Base-by-base conservation (phyloP, 2,797 vertebrate genomes). In the Chaetodon trifasciatus region DNA sequence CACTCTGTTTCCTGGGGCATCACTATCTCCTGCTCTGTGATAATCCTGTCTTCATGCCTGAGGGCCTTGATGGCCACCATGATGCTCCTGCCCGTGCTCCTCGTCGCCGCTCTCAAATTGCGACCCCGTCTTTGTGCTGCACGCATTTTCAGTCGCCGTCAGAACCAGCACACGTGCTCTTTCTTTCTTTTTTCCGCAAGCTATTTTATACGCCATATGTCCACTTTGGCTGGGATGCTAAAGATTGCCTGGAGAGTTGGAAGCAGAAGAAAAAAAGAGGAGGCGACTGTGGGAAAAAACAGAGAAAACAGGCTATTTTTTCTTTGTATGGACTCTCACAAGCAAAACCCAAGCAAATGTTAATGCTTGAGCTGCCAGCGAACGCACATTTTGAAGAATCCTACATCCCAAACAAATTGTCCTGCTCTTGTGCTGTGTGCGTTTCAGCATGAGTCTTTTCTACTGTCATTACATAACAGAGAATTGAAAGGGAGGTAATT, bases 11-110 rank as follows among this genome's bases (percentile, higher is more conserved):
- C 87, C 83, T 19, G 65, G 83, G 89, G 87, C 81, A 70, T 61
- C 86, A 67, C 85, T 76, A 77, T 90, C 83, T 86, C 74, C 83
- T 74, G 66, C 87, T 90, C 84, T 89, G 83, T 87, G 81, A 90
- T 93, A 86, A 79, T 85, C 74, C 86, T 17, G 71, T 82, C 86
- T 88, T 84, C 78, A 74, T 72, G 79, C 81, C 82, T 19, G 5
- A 17, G 81, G 87, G 79, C 75, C 79, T 67, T 3, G 78, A 79
- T 67, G 87, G 82, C 83, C 78, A 63, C 83, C 71, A 23, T 23
- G 78, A 85, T 82, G 81, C 83, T 61, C 70, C 60, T 53, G 74
- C 76, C 76, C 57, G 52, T 46, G 44, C 49, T 78, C 64, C 67
- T 66, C 6, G 5, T 73, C 56, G 57, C 71, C 60, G 3, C 72